A percentile compares a stretch with the other conserved stretches of the same genome.
These are phyloP conservation scores for Arion vulgaris DNA, from an alignment of 1,140 invertebrate genomes.

Conservation along the genomic window DNA sequence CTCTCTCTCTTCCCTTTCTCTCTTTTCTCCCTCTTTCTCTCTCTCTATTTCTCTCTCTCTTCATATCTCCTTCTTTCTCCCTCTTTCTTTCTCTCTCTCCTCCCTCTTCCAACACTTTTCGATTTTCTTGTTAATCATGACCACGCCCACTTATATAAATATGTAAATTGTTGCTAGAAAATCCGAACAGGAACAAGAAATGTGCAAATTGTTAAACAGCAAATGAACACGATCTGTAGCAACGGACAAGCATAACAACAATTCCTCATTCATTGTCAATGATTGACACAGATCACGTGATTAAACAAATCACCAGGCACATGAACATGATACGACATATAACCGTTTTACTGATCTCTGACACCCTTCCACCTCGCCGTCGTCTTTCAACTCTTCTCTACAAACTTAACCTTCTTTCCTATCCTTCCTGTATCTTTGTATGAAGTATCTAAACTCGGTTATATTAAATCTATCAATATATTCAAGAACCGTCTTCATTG, in stretches of 20 bases:
- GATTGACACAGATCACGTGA: background rate
- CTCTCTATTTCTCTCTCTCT: background rate
- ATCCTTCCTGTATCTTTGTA: background rate
- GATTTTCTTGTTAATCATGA: background rate
- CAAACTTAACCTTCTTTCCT: background rate
- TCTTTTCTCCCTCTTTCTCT: background rate
- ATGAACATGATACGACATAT: background rate
- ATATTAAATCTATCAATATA: constrained; percentile 23
- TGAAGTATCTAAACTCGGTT: background rate
- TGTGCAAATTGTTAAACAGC: background rate
- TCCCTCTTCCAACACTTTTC: background rate
- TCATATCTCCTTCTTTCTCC: background rate
- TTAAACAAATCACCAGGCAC: background rate
- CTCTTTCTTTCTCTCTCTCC: background rate
- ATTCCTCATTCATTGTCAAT: background rate
- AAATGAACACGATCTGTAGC: background rate
- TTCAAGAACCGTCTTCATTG: constrained; percentile 11
- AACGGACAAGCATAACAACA: background rate
- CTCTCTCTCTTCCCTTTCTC: background rate
- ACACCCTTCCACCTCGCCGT: background rate
- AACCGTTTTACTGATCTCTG: background rate
- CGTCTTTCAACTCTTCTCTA: background rate
- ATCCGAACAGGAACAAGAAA: background rate
- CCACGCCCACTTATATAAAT: background rate
- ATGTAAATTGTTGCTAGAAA: background rate